phyloP scores from a whole-genome alignment of 2,113 vertebrate genomes.

The Neogobius melanostomus region DNA sequence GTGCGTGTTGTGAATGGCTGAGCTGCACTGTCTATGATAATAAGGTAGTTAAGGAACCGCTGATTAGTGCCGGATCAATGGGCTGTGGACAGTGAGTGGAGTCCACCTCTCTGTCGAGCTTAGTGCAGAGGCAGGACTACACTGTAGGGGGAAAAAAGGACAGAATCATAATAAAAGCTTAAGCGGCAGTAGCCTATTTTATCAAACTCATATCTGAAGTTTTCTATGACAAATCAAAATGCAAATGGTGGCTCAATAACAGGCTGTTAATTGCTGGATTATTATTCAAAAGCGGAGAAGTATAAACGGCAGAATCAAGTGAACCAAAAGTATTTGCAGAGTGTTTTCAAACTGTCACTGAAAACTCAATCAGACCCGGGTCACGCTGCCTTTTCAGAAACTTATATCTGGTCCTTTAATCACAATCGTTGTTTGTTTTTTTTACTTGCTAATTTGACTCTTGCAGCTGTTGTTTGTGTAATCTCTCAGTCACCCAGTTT shows the following conservation, averaged over 20 bases:
- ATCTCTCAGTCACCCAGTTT: no score
- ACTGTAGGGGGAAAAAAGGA: not conserved
- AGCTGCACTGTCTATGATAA: conserved; percentile 6
- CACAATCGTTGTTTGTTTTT: not conserved
- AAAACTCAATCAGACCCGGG: not conserved
- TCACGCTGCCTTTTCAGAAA: not conserved
- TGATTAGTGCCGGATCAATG: conserved; percentile 5
- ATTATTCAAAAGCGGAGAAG: not conserved
- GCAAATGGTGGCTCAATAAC: not conserved
- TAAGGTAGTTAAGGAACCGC: conserved; percentile 8
- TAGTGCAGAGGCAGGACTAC: not conserved
- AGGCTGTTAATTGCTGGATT: not conserved
- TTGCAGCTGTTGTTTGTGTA: not conserved
- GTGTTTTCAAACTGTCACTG: not conserved
- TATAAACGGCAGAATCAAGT: not conserved
- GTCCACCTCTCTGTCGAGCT: not conserved
- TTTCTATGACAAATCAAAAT: not conserved
- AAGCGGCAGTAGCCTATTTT: no score
- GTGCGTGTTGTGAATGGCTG: conserved; percentile 1
- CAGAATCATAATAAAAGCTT: not conserved
- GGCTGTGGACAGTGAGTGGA: conserved; percentile 8
- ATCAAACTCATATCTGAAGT: no score
- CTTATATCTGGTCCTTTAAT: not conserved
- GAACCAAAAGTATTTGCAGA: not conserved
- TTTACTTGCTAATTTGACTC: not conserved